These are phyloP conservation scores for Macrophya annulata DNA, from an alignment of 2,888 invertebrate species.

Conservation along the genomic window DNA sequence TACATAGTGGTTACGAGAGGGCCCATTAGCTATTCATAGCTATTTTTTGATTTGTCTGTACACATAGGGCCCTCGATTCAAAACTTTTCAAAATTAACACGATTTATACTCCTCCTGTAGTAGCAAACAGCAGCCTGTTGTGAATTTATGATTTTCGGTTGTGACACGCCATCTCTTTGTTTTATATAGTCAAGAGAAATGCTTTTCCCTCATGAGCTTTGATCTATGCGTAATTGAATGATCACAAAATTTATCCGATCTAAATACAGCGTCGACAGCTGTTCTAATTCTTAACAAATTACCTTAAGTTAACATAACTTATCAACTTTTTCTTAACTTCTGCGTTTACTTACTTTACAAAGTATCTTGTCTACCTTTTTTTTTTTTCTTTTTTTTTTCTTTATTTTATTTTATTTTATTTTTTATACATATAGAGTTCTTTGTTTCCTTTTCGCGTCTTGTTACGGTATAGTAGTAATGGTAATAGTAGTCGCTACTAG, in stretches of 20 bases:
- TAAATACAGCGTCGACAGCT: slow-evolving; percentile 58
- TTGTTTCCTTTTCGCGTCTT: slow-evolving; percentile 49
- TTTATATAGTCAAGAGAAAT: slow-evolving; percentile 38
- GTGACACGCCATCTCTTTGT: slow-evolving; percentile 58
- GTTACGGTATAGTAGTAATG: slow-evolving; percentile 53
- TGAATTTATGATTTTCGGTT: slow-evolving; percentile 63
- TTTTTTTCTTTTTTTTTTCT: slow-evolving; percentile 60
- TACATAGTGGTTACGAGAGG: slow-evolving; percentile 75
- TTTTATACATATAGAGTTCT: slow-evolving; percentile 59
- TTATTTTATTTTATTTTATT: slow-evolving; percentile 41
- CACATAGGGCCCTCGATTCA: slow-evolving; percentile 70
- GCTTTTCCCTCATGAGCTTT: slow-evolving; percentile 43
- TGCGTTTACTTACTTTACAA: slow-evolving; percentile 60
- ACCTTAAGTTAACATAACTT: slow-evolving; percentile 69
- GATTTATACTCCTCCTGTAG: slow-evolving; percentile 70
- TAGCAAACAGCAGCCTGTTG: slow-evolving; percentile 71
- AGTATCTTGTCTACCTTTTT: slow-evolving; percentile 55
- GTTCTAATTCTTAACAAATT: slow-evolving; percentile 68
- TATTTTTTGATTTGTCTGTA: slow-evolving; percentile 74
- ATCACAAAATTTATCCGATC: slow-evolving; percentile 67
- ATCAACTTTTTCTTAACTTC: slow-evolving; percentile 62
- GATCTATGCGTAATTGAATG: slow-evolving; percentile 56
- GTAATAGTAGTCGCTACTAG: slow-evolving; percentile 56
- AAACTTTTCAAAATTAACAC: slow-evolving; percentile 72
- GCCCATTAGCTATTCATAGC: slow-evolving; percentile 58